Conservation (phyloP, 1,140 invertebrate genomes). For the Leptinotarsa defecta region DNA sequence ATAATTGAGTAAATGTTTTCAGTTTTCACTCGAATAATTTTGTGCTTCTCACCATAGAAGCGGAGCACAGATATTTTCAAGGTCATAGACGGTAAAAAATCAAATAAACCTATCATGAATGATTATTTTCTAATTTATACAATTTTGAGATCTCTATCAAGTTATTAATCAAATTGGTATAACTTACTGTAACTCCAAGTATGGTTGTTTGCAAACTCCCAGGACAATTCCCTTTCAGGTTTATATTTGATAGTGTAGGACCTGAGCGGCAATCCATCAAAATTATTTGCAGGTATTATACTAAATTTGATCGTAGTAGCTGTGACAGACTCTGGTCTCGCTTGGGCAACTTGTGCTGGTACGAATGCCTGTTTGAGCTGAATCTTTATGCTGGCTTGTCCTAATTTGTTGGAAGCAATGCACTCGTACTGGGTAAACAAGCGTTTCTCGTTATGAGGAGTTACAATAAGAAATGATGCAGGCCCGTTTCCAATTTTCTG, state of each 20-base stretch:
- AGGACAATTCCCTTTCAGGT: constrained; percentile 65
- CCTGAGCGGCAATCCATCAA: constrained; percentile 74
- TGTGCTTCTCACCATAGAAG: too few relatives aligned
- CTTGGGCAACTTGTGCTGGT: constrained; percentile 63
- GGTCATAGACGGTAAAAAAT: too few relatives aligned
- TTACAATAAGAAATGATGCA: constrained; percentile 70
- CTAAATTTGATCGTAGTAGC: constrained; percentile 84
- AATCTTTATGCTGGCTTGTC: constrained; percentile 68
- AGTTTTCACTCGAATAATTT: too few relatives aligned
- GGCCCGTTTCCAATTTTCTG: constrained; percentile 70
- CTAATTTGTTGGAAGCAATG: constrained; percentile 77
- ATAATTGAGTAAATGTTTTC: too few relatives aligned
- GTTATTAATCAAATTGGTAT: too few relatives aligned
- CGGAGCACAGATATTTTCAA: too few relatives aligned
- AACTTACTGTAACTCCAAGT: constrained; percentile 74
- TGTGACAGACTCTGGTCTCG: constrained; percentile 68
- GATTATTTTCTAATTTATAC: too few relatives aligned
- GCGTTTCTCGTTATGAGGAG: constrained; percentile 62
- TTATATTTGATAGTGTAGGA: constrained; percentile 78
- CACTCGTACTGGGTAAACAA: constrained; percentile 81
- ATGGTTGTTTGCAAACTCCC: constrained; percentile 70
- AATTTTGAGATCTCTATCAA: too few relatives aligned
- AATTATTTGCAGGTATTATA: constrained; percentile 71
- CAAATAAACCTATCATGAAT: too few relatives aligned
- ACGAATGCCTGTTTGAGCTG: constrained; percentile 72